These are phyloP conservation scores for Paramormyrops kingsleyae DNA, from an alignment of 2,113 vertebrate genomes.

Conservation along the genomic window DNA sequence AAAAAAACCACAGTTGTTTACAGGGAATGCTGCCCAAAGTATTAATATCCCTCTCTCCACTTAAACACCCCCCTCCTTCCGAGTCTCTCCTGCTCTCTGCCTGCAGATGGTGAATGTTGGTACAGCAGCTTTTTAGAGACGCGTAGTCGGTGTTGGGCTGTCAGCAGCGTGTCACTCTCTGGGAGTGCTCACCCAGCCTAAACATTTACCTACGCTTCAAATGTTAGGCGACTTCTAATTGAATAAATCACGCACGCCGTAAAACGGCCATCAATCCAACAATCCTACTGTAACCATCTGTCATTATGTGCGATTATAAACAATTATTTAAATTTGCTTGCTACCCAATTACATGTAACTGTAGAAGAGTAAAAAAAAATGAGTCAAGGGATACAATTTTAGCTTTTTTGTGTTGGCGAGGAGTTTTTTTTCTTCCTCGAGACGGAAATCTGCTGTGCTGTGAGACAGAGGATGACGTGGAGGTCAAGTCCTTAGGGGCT, in stretches of 20 bases:
- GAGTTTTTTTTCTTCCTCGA: background rate
- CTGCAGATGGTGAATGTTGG: background rate
- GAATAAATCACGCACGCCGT: background rate
- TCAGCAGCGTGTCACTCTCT: background rate
- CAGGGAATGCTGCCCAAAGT: background rate
- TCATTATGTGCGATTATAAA: background rate
- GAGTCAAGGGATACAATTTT: background rate
- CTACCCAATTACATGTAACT: background rate
- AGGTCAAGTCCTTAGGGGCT: background rate
- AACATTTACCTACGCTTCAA: background rate
- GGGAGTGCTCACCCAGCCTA: background rate
- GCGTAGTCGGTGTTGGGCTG: background rate
- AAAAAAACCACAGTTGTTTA: background rate
- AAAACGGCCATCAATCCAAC: background rate
- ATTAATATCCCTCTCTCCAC: background rate
- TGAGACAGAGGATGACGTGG: background rate
- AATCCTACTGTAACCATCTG: background rate
- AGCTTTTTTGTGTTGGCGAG: background rate
- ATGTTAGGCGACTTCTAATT: background rate
- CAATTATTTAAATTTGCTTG: background rate
- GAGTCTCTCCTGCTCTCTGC: background rate
- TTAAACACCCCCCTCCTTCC: background rate
- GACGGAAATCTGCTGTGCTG: background rate
- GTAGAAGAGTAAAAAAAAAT: background rate
- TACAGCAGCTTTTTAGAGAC: background rate